phyloP scores from a whole-genome alignment of 2,888 invertebrate genomes.

The Acheta domesticus region DNA sequence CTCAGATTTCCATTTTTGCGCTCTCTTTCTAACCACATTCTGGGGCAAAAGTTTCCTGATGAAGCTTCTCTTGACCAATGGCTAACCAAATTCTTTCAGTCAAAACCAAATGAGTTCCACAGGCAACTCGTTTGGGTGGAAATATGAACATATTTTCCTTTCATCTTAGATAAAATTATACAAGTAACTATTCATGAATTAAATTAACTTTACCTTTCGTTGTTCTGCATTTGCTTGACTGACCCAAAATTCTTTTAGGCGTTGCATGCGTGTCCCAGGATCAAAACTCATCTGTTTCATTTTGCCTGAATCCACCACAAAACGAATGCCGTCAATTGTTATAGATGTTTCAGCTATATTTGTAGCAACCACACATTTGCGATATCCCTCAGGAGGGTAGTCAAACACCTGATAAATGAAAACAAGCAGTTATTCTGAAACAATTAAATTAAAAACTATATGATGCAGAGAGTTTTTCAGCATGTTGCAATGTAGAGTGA shows the following conservation, averaged over 20 bases:
- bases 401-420: conserved; percentile 71
- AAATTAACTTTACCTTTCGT: conserved; percentile 61
- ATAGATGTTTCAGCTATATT: conserved; percentile 99
- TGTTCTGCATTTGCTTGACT: conserved; percentile 98
- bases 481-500: not conserved
- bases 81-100: too few relatives aligned
- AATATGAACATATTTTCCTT: too few relatives aligned
- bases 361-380: conserved; percentile 96
- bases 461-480: not conserved
- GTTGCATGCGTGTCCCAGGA: conserved; percentile 82
- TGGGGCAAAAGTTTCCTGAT: too few relatives aligned
- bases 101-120: too few relatives aligned
- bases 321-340: conserved; percentile 96
- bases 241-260: conserved; percentile 91
- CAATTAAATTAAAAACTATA: too few relatives aligned
- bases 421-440: too few relatives aligned
- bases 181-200: too few relatives aligned
- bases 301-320: conserved; percentile 96
- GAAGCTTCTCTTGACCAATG: too few relatives aligned
- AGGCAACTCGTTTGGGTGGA: too few relatives aligned
- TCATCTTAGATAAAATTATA: too few relatives aligned
- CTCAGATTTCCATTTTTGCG: too few relatives aligned
- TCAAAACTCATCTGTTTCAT: conserved; percentile 97
- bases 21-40: too few relatives aligned
- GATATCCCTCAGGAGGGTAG: conserved; percentile 86